Base-by-base conservation (phyloP, 2,888 invertebrate genomes). In the Pyralis farinalis region DNA sequence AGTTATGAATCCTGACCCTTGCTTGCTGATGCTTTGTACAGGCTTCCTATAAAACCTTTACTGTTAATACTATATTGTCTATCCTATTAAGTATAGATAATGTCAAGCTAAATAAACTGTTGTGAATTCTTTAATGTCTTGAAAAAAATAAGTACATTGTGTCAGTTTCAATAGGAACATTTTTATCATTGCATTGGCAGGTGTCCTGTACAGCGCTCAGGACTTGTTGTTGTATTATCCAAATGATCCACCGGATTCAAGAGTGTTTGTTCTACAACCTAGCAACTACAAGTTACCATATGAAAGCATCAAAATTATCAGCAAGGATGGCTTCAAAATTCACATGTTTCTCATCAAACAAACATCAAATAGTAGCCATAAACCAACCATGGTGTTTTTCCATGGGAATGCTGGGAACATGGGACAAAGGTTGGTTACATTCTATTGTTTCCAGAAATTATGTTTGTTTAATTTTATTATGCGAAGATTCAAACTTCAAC, bases 381-480 rank as follows among this genome's bases (percentile, higher is more conserved):
- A 92, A 38, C 96, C 97, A 0, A 98, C 98, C 7, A 89, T 98
- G 66, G 84, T 98, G 37, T 97, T 96, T 81, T 93, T 98, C 51
- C 98, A 98, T 89, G 98, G 98, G 4, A 98, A 98, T 91, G 98
- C 98, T 38, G 98, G 98, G 8, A 98, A 98, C 73, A 96, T 98
- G 92, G 98, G 98, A 0, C 98, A 98, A 71, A 93, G 95, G 93
- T 93, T 16, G 2, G 16, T 16, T 2, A 2, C 16, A 16, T 3
- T 16, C n/a, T n/a, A n/a, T n/a, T n/a, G n/a, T n/a, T n/a, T n/a
- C n/a, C n/a, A n/a, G n/a, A n/a, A n/a, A n/a, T n/a, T n/a, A n/a
- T n/a, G n/a, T n/a, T n/a, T n/a, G n/a, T n/a, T n/a, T n/a, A n/a
- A n/a, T n/a, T n/a, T n/a, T n/a, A n/a, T n/a, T n/a, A n/a, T n/a